Conservation (phyloP, 2,113 vertebrate genomes). For the Ceratotherium simum region DNA sequence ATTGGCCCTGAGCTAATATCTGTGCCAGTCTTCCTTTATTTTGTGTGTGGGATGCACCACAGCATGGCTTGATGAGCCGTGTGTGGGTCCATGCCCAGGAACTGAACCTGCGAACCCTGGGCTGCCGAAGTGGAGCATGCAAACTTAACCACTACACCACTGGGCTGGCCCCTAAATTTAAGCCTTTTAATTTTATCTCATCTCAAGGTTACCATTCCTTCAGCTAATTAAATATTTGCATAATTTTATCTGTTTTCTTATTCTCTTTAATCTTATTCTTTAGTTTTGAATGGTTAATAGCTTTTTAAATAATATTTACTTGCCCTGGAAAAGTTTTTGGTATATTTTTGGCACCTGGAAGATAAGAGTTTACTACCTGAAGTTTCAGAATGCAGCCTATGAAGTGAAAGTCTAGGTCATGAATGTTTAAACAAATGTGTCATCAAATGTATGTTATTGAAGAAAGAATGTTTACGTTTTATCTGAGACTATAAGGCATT, state of each 20-base stretch:
- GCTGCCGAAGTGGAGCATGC: no score
- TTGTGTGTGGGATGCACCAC: no score
- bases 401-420: conserved; percentile 1
- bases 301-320: conserved; percentile 35
- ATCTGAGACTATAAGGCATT: not conserved
- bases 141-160: no score
- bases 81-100: no score
- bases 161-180: not conserved
- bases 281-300: conserved; percentile 27
- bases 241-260: conserved; percentile 22
- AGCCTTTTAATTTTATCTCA: conserved; percentile 23
- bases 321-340: conserved; percentile 3
- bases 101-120: no score
- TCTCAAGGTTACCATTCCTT: conserved; percentile 41
- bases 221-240: conserved; percentile 54
- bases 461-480: conserved; percentile 36
- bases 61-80: no score
- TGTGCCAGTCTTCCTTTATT: no score
- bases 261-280: conserved; percentile 50
- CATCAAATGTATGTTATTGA: conserved; percentile 13
- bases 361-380: conserved; percentile 38
- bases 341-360: not conserved
- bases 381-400: conserved; percentile 6
- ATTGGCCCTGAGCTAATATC: no score
- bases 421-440: conserved; percentile 13